Evolutionary conservation across 1,140 invertebrate genomes (phyloP).

Genomic region (Medauroidea extradentata): DNA sequence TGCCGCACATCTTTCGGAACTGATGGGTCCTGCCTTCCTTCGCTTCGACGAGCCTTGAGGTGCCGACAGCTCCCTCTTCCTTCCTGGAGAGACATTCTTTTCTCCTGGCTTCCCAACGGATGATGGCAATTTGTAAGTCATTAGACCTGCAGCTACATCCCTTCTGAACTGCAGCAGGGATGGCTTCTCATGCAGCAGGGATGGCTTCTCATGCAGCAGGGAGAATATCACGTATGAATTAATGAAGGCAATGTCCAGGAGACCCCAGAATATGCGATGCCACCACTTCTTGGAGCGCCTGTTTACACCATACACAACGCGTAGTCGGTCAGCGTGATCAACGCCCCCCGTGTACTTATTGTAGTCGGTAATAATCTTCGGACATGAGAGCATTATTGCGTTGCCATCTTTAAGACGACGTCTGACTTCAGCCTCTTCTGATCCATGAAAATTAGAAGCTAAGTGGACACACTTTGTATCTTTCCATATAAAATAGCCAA

Average conservation of each 20-base stretch:
- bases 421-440: background rate
- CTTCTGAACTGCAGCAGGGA: constrained; percentile 15
- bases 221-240: constrained; percentile 10
- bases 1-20: constrained; percentile 35
- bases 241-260: constrained; percentile 15
- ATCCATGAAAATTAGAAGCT: constrained; percentile 13
- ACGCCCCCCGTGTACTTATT: background rate
- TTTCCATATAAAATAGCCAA: constrained; percentile 14
- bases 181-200: constrained; percentile 7
- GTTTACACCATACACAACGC: constrained; percentile 12
- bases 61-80: background rate
- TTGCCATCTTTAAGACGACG: background rate
- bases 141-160: constrained; percentile 26
- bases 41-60: background rate
- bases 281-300: constrained; percentile 5
- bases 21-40: constrained; percentile 25
- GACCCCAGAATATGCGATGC: constrained; percentile 1
- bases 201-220: constrained; percentile 4
- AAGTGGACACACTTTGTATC: constrained; percentile 14
- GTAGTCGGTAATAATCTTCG: background rate
- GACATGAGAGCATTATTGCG: background rate
- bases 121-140: constrained; percentile 28
- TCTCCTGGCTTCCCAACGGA: background rate
- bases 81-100: background rate
- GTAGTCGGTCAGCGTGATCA: background rate